phyloP scores from a whole-genome alignment of 2,113 vertebrate genomes.

The Neogobius melanostomus region DNA sequence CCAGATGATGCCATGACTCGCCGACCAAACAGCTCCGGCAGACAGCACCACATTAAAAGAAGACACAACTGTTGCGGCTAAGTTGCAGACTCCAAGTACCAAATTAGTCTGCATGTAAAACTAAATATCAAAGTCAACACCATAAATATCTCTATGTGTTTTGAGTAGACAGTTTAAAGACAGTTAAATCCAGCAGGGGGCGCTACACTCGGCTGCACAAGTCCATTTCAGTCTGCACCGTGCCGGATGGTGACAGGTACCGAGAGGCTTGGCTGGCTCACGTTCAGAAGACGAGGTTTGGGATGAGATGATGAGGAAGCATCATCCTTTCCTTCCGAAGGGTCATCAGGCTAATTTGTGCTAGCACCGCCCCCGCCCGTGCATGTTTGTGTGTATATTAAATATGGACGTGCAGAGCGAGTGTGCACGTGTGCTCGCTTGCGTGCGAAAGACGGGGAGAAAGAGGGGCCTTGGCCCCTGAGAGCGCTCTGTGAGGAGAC shows the following conservation, averaged over 20 bases:
- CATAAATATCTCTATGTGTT: constrained; percentile 43
- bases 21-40: constrained; percentile 35
- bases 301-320: constrained; percentile 84
- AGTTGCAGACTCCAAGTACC: background rate
- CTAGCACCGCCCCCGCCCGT: constrained; percentile 72
- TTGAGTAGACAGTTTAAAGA: constrained; percentile 50
- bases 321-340: constrained; percentile 76
- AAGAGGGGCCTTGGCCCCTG: constrained; percentile 93
- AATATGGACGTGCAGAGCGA: background rate
- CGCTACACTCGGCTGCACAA: constrained; percentile 42
- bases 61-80: constrained; percentile 13
- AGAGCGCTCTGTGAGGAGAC: constrained; percentile 97
- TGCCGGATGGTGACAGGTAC: constrained; percentile 83
- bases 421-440: constrained; percentile 4
- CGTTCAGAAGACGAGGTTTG: constrained; percentile 73
- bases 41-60: constrained; percentile 13
- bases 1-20: constrained; percentile 96
- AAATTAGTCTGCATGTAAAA: background rate
- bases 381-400: constrained; percentile 19
- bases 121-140: constrained; percentile 6
- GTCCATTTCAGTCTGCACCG: constrained; percentile 19
- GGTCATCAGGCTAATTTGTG: constrained; percentile 87
- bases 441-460: constrained; percentile 77
- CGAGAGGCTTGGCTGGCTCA: constrained; percentile 78
- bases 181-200: constrained; percentile 34